phyloP scores from a whole-genome alignment of 92 coral and sea anemone genomes.

The Montipora capitata region DNA sequence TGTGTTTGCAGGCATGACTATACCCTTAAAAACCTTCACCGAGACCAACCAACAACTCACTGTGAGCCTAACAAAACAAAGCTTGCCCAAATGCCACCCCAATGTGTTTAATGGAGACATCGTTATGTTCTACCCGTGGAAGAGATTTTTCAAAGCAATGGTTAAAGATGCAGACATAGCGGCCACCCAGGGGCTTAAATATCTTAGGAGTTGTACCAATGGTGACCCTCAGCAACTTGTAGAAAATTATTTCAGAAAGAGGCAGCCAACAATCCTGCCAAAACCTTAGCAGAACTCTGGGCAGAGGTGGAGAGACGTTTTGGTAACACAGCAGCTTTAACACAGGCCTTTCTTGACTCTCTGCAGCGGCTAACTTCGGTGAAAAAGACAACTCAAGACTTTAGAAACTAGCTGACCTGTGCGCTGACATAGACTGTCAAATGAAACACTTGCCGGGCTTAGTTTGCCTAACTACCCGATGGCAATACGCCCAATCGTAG shows the following conservation, averaged over 20 bases:
- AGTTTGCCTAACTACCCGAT: slow-evolving; percentile 72
- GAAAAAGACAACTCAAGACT: slow-evolving; percentile 45
- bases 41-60: slow-evolving; percentile 25
- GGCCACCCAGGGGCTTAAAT: slow-evolving; percentile 46
- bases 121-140: slow-evolving; percentile 68
- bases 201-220: slow-evolving; percentile 47
- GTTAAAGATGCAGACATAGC: slow-evolving; percentile 51
- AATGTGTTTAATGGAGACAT: slow-evolving; percentile 30
- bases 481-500: slow-evolving; percentile 50
- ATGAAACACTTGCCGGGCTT: slow-evolving; percentile 57
- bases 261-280: slow-evolving; percentile 46
- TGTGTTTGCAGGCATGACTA: not conserved
- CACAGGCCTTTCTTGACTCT: not conserved
- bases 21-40: not conserved
- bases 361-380: slow-evolving; percentile 28
- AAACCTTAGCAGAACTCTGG: not conserved
- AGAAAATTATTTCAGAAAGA: slow-evolving; percentile 53
- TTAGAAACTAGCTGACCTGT: slow-evolving; percentile 55
- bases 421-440: slow-evolving; percentile 68
- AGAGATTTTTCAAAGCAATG: slow-evolving; percentile 58
- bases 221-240: slow-evolving; percentile 66
- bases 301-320: not conserved
- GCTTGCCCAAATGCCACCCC: slow-evolving; percentile 44
- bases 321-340: slow-evolving; percentile 3
- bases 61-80: slow-evolving; percentile 34